Evolutionary conservation across 2,113 vertebrate species (phyloP).

Genomic region (Sorex araneus): DNA sequence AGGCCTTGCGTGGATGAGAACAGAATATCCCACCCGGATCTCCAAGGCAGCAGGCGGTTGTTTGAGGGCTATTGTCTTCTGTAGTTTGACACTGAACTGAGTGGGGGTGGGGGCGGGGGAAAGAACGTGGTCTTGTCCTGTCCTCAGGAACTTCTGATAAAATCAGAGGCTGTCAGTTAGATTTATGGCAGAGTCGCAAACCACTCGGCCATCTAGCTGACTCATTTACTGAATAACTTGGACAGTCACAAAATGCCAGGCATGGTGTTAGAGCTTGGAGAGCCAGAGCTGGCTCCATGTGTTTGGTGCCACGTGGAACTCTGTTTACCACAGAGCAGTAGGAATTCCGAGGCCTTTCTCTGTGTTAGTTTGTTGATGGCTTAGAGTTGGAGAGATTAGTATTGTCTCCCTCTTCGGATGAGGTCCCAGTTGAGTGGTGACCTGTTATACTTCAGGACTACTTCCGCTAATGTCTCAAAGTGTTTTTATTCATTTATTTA

Average conservation of each 20-base stretch:
- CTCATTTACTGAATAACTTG: background rate
- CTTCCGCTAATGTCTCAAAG: background rate
- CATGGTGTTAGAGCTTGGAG: background rate
- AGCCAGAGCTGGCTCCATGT: background rate
- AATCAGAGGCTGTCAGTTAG: conserved; percentile 11
- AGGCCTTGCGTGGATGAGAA: background rate
- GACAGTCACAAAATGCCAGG: background rate
- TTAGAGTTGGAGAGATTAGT: background rate
- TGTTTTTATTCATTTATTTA: background rate
- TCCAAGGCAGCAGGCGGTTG: conserved; percentile 39
- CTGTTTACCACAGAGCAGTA: background rate
- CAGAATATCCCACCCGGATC: background rate
- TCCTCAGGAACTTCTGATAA: background rate
- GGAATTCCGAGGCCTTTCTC: background rate
- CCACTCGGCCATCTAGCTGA: background rate
- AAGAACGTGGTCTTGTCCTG: background rate
- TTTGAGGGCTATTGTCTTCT: conserved; percentile 25
- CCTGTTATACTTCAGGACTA: background rate
- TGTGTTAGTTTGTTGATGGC: background rate
- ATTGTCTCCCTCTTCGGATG: conserved; percentile 20
- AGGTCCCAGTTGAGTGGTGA: background rate
- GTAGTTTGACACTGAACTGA: background rate
- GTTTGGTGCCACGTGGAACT: background rate
- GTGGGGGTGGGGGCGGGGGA: too few relatives aligned
- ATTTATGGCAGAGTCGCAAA: background rate